A percentile compares a stretch with the other conserved stretches of the same genome.
Conservation (phyloP, 2,888 invertebrate genomes). For the Drosophila anomalata region DNA sequence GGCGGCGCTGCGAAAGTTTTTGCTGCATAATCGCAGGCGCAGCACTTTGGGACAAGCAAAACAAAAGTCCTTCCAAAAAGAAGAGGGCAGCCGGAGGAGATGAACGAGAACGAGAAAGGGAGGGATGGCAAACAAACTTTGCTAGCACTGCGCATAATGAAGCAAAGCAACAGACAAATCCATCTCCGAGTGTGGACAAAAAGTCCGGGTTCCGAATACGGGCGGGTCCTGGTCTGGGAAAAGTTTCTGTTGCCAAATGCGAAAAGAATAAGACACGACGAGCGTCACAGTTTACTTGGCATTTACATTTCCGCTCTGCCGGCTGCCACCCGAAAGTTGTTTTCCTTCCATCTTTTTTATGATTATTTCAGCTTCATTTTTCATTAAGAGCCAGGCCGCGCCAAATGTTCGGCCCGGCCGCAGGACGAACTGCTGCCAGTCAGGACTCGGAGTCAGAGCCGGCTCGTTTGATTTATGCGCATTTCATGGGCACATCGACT, state of each 20-base stretch:
- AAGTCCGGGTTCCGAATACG: conserved; percentile 23
- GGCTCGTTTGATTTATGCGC: conserved; percentile 55
- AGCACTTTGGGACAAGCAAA: conserved; percentile 60
- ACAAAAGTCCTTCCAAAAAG: conserved; percentile 29
- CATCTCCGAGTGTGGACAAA: conserved; percentile 66
- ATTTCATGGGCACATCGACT: conserved; percentile 57
- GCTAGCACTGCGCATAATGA: conserved; percentile 67
- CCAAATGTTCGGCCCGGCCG: conserved; percentile 53
- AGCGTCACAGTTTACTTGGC: conserved; percentile 63
- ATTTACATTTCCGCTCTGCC: conserved; percentile 58
- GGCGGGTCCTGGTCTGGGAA: conserved; percentile 18
- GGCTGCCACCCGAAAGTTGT: conserved; percentile 39
- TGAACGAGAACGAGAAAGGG: neutral
- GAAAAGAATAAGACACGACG: conserved; percentile 59
- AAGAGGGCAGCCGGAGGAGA: conserved; percentile 2
- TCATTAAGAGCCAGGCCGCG: conserved; percentile 61
- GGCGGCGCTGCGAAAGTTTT: conserved; percentile 64
- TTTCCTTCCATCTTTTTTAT: conserved; percentile 48
- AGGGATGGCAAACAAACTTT: conserved; percentile 56
- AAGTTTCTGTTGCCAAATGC: conserved; percentile 72
- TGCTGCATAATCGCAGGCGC: conserved; percentile 77
- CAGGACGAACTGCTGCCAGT: conserved; percentile 25
- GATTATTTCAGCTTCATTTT: conserved; percentile 73
- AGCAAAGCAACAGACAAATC: conserved; percentile 66
- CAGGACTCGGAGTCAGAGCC: conserved; percentile 2